Percentiles rank a stretch among this genome's conserved stretches.
phyloP scores from a whole-genome alignment of 1,140 invertebrate genomes.

The Trachymyrmex cornetzi region DNA sequence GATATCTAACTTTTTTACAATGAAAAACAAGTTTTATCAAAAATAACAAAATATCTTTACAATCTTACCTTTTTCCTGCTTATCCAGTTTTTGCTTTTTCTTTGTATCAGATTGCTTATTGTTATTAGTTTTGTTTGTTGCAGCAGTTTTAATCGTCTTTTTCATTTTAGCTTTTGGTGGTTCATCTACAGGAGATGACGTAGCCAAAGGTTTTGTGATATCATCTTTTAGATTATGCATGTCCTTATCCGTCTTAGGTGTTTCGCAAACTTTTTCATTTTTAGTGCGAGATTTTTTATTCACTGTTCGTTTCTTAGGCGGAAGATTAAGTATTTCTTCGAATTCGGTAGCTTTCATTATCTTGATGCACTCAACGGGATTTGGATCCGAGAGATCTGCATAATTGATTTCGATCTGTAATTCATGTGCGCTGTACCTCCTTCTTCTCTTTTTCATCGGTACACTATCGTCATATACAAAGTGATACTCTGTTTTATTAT shows the following conservation, averaged over 20 bases:
- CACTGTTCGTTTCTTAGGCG: slow-evolving; percentile 65
- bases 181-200: slow-evolving; percentile 76
- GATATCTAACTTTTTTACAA: slow-evolving; percentile 7
- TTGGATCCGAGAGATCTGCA: slow-evolving; percentile 71
- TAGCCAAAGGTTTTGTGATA: slow-evolving; percentile 67
- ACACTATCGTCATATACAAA: slow-evolving; percentile 80
- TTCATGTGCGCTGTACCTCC: slow-evolving; percentile 76
- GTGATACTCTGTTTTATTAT: slow-evolving; percentile 66
- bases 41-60: not conserved
- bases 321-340: slow-evolving; percentile 80
- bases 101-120: slow-evolving; percentile 44
- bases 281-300: slow-evolving; percentile 65
- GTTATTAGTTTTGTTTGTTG: slow-evolving; percentile 33
- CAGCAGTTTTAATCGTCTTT: slow-evolving; percentile 42
- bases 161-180: slow-evolving; percentile 48
- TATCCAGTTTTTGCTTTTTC: slow-evolving; percentile 39
- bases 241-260: not conserved
- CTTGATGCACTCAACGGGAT: slow-evolving; percentile 63
- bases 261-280: slow-evolving; percentile 61
- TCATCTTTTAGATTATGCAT: slow-evolving; percentile 30
- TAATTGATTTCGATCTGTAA: slow-evolving; percentile 72
- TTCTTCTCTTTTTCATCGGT: slow-evolving; percentile 74
- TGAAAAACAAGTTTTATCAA: not conserved
- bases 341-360: slow-evolving; percentile 72
- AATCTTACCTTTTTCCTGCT: slow-evolving; percentile 62